Conservation (phyloP, 2,113 vertebrate species). For the Rhegmatorhina hoffmannsi region DNA sequence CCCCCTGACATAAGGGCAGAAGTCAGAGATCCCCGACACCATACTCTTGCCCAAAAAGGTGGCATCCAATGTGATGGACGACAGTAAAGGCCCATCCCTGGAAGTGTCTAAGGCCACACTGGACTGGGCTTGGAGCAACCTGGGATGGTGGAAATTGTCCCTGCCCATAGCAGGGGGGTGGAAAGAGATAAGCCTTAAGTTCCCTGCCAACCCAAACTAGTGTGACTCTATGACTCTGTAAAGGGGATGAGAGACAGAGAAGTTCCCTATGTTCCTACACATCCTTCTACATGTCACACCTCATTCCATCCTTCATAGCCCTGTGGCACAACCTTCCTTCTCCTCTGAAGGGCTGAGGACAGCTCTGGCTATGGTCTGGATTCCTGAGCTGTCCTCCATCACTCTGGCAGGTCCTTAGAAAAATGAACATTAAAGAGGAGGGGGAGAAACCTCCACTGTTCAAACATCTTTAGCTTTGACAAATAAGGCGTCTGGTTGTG, state of each 20-base stretch:
- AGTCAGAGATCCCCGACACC: neutral
- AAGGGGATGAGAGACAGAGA: neutral
- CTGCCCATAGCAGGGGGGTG: neutral
- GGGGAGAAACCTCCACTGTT: slow-evolving; percentile 21
- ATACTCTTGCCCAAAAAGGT: neutral
- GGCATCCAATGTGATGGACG: neutral
- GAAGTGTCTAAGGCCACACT: neutral
- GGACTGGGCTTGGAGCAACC: neutral
- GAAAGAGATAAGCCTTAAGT: neutral
- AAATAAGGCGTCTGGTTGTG: slow-evolving; percentile 71
- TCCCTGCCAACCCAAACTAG: neutral
- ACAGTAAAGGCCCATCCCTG: neutral
- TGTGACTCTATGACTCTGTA: neutral
- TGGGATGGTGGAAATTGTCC: neutral
- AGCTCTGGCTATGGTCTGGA: neutral
- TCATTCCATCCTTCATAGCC: neutral
- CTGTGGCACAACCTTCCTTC: neutral
- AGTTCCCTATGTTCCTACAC: neutral
- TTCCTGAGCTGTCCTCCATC: slow-evolving; percentile 17
- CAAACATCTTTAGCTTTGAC: slow-evolving; percentile 75
- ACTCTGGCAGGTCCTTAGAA: slow-evolving; percentile 40
- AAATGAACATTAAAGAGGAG: slow-evolving; percentile 35
- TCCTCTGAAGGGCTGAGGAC: neutral
- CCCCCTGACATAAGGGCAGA: neutral
- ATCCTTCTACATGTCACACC: neutral